Conservation (phyloP, 2,113 vertebrate genomes). For the Capreolus pygargus region DNA sequence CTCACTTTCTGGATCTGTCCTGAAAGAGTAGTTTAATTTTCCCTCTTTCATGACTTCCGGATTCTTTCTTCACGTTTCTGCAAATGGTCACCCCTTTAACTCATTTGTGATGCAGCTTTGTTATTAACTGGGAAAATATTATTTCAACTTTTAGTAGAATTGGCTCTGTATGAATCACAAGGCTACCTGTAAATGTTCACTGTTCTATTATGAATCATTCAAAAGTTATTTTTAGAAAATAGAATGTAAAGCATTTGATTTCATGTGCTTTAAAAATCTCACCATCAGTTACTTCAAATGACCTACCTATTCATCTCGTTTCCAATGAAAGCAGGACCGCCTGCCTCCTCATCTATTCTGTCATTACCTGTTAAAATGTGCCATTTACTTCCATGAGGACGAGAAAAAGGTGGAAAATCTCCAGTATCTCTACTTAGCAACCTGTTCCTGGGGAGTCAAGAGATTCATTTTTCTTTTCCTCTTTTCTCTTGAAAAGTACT, state of each 20-base stretch:
- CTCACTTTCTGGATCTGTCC: neutral
- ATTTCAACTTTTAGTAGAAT: neutral
- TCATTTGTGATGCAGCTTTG: neutral
- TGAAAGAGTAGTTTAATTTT: neutral
- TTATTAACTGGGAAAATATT: constrained; percentile 11
- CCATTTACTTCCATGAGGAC: neutral
- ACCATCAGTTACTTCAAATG: neutral
- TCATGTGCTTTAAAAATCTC: neutral
- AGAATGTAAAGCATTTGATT: neutral
- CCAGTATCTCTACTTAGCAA: neutral
- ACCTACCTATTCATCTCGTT: neutral
- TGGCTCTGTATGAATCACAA: neutral
- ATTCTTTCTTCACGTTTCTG: neutral
- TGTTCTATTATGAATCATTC: neutral
- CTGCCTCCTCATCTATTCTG: neutral
- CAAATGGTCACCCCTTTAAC: neutral
- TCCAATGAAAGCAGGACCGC: neutral
- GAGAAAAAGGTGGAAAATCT: neutral
- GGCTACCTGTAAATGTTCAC: neutral
- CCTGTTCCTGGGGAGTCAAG: neutral
- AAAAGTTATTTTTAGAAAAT: neutral
- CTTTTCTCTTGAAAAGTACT: constrained; percentile 31
- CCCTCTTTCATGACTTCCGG: neutral
- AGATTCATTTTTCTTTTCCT: constrained; percentile 23
- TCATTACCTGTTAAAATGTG: neutral